A percentile compares a stretch with the other conserved stretches of the same genome.
phyloP scores from a whole-genome alignment of 2,113 vertebrate genomes.

The Phalacrocorax brasilianus region DNA sequence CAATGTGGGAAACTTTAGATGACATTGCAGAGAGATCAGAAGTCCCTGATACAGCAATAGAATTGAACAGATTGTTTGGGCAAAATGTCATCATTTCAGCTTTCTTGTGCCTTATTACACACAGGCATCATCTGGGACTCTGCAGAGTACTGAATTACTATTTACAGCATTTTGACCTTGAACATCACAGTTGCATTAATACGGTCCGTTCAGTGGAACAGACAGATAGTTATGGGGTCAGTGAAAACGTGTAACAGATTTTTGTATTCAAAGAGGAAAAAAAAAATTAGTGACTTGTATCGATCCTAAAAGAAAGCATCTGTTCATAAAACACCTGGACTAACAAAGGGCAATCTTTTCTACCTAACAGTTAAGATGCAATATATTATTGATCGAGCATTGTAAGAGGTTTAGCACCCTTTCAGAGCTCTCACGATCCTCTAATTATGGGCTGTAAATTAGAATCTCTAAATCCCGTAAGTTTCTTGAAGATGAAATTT shows the following conservation, averaged over 20 bases:
- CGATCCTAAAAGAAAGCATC: neutral
- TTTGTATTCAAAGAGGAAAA: neutral
- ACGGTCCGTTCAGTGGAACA: neutral
- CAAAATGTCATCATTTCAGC: conserved; percentile 55
- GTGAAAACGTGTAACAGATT: conserved; percentile 15
- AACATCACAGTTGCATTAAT: conserved; percentile 19
- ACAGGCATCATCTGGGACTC: conserved; percentile 44
- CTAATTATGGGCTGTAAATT: conserved; percentile 37
- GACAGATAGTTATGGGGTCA: neutral
- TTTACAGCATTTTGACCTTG: conserved; percentile 66
- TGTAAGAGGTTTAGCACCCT: conserved; percentile 7
- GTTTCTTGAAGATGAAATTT: conserved; percentile 38
- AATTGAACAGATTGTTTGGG: conserved; percentile 39
- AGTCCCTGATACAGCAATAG: neutral
- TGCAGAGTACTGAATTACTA: conserved; percentile 34
- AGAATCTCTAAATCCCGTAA: conserved; percentile 15
- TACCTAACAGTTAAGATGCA: neutral
- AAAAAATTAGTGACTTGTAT: neutral
- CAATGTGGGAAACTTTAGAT: conserved; percentile 44
- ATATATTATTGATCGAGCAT: conserved; percentile 35
- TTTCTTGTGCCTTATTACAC: conserved; percentile 65
- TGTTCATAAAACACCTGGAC: conserved; percentile 16
- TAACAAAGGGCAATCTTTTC: neutral
- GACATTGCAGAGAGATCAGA: conserved; percentile 42
- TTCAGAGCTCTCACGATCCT: neutral